Percentiles rank a stretch among this genome's conserved stretches.
Conservation (phyloP, 2,888 invertebrate genomes). For the Hyposoter didymator region DNA sequence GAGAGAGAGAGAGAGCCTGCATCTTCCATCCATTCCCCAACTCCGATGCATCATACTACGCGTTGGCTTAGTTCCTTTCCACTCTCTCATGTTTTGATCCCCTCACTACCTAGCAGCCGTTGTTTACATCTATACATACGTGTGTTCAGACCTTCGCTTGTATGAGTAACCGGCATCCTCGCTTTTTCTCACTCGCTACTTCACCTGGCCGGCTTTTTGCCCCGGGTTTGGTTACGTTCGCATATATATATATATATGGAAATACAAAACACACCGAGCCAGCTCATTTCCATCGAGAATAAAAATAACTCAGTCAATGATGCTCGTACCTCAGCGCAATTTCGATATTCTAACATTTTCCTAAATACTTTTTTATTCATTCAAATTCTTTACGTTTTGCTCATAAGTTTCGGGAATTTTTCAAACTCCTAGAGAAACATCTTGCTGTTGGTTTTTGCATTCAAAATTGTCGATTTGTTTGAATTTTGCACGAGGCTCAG, state of each 20-base stretch:
- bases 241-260: slow-evolving; percentile 35
- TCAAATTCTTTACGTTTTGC: background rate
- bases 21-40: slow-evolving; percentile 30
- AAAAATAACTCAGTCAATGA: background rate
- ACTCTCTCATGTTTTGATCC: slow-evolving; percentile 32
- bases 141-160: background rate
- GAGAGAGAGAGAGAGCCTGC: slow-evolving; percentile 45
- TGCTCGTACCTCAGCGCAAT: background rate
- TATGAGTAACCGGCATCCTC: slow-evolving; percentile 53
- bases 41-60: slow-evolving; percentile 31
- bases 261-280: slow-evolving; percentile 27
- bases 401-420: background rate
- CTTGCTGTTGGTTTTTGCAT: background rate
- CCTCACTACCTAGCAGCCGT: background rate
- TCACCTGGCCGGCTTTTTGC: slow-evolving; percentile 30
- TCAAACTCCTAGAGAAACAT: too few species aligned
- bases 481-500: background rate
- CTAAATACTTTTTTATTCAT: background rate
- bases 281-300: background rate
- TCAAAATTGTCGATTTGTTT: background rate
- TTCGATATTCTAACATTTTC: background rate
- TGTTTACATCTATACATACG: slow-evolving; percentile 1
- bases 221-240: slow-evolving; percentile 51
- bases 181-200: slow-evolving; percentile 20
- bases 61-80: slow-evolving; percentile 40